phyloP scores from a whole-genome alignment of 2,888 invertebrate species.

The Sipha maydis region DNA sequence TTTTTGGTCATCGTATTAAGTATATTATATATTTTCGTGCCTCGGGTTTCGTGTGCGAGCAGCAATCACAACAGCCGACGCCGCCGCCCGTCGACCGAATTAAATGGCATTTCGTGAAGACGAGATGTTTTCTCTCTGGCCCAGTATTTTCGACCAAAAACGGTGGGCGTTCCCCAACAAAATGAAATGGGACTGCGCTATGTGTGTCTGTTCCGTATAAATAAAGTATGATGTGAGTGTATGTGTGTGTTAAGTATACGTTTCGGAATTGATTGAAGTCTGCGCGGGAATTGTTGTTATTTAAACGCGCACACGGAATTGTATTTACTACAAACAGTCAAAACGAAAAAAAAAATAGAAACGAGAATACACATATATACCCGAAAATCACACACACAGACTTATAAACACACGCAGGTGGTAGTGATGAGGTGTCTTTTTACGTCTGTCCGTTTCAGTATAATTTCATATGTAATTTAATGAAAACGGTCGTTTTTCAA shows the following conservation, averaged over 20 bases:
- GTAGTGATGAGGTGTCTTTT: conserved; percentile 51
- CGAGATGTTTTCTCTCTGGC: conserved; percentile 9
- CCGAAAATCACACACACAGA: conserved; percentile 37
- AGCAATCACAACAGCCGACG: conserved; percentile 54
- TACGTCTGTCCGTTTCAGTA: conserved; percentile 60
- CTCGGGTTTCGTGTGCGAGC: conserved; percentile 38
- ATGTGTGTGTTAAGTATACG: conserved; percentile 54
- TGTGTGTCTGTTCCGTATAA: conserved; percentile 11
- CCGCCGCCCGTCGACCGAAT: conserved; percentile 4
- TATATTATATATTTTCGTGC: conserved; percentile 35
- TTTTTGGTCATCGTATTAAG: not conserved
- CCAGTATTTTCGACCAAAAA: conserved; percentile 50
- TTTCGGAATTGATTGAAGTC: conserved; percentile 61
- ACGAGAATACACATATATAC: not conserved
- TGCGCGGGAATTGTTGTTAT: conserved; percentile 42
- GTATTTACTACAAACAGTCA: conserved; percentile 31
- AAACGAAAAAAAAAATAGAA: conserved; percentile 25
- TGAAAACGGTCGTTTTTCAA: conserved; percentile 62
- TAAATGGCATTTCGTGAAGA: conserved; percentile 58
- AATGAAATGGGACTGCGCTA: conserved; percentile 59
- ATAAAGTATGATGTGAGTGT: not conserved
- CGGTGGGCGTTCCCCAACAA: conserved; percentile 58
- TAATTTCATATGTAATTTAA: conserved; percentile 59
- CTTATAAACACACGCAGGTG: conserved; percentile 31
- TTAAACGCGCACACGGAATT: conserved; percentile 43